Evolutionary conservation across 1,140 invertebrate species (phyloP).

Genomic region (Metaphire vulgaris): DNA sequence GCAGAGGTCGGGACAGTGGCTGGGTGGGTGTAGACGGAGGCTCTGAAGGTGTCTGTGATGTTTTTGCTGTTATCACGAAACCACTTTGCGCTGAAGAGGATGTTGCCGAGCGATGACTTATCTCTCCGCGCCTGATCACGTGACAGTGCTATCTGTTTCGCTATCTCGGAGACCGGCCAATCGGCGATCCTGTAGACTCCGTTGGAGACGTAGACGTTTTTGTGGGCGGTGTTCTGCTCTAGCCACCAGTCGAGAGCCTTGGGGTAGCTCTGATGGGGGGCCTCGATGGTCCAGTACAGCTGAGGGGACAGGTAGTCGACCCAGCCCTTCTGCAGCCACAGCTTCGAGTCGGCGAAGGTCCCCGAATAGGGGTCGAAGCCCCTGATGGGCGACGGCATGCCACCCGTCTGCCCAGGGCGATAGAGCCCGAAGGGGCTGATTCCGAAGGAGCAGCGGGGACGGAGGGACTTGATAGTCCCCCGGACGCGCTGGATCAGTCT

Average conservation of each 20-base stretch:
- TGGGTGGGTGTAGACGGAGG: constrained; percentile 31
- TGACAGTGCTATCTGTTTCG: constrained; percentile 38
- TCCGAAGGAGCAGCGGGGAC: constrained; percentile 40
- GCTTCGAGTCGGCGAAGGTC: constrained; percentile 42
- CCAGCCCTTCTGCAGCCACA: constrained; percentile 44
- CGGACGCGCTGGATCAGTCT: constrained; percentile 36
- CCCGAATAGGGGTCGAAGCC: constrained; percentile 39
- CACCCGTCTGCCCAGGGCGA: constrained; percentile 35
- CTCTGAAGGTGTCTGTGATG: constrained; percentile 34
- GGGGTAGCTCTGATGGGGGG: constrained; percentile 41
- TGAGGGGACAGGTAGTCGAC: constrained; percentile 46
- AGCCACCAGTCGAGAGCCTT: constrained; percentile 45
- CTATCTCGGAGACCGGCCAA: constrained; percentile 38
- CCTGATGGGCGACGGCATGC: constrained; percentile 35
- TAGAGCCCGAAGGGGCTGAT: constrained; percentile 49
- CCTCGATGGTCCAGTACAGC: constrained; percentile 46
- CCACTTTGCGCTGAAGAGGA: constrained; percentile 42
- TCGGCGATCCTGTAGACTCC: constrained; percentile 33
- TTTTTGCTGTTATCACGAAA: constrained; percentile 38
- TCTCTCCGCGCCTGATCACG: constrained; percentile 25
- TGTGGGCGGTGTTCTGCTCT: constrained; percentile 28
- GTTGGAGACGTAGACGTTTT: constrained; percentile 39
- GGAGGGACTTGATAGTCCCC: constrained; percentile 33
- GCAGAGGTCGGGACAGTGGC: constrained; percentile 35
- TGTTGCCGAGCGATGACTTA: constrained; percentile 35